Percentiles rank a stretch among this genome's conserved stretches.
Conservation (phyloP, 1,140 invertebrate species). For the Maniola jurtina region DNA sequence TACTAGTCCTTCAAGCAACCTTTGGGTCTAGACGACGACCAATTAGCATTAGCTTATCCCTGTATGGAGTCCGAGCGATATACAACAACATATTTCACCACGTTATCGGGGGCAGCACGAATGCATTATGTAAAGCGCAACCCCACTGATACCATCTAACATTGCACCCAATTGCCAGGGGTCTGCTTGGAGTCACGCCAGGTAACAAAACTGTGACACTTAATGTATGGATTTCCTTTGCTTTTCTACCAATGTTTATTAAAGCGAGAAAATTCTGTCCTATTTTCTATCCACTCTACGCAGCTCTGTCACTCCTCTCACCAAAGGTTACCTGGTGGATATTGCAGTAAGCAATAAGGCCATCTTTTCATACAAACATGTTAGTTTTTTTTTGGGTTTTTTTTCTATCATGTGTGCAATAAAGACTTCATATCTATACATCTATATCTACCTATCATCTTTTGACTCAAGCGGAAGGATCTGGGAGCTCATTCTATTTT, state of each 20-base stretch:
- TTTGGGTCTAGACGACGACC: constrained; percentile 22
- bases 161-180: constrained; percentile 45
- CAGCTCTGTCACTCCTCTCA: too few relatives aligned
- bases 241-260: constrained; percentile 5
- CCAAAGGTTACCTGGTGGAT: too few relatives aligned
- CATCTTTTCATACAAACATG: too few relatives aligned
- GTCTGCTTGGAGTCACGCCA: constrained; percentile 44
- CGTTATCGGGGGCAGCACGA: constrained; percentile 32
- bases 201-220: constrained; percentile 21
- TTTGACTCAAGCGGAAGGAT: too few relatives aligned
- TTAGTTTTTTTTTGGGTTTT: too few relatives aligned
- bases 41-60: background rate
- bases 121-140: constrained; percentile 50
- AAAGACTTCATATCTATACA: too few relatives aligned
- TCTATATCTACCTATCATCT: too few relatives aligned
- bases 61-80: background rate
- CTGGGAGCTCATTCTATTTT: too few relatives aligned
- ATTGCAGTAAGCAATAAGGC: too few relatives aligned
- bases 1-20: too few relatives aligned
- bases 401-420: too few relatives aligned
- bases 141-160: constrained; percentile 44
- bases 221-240: constrained; percentile 9
- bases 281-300: background rate
- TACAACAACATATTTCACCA: constrained; percentile 14
- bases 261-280: background rate